These are phyloP conservation scores for Drosophila grimshawi DNA, from an alignment of 1,140 invertebrate species.

Conservation along the genomic window DNA sequence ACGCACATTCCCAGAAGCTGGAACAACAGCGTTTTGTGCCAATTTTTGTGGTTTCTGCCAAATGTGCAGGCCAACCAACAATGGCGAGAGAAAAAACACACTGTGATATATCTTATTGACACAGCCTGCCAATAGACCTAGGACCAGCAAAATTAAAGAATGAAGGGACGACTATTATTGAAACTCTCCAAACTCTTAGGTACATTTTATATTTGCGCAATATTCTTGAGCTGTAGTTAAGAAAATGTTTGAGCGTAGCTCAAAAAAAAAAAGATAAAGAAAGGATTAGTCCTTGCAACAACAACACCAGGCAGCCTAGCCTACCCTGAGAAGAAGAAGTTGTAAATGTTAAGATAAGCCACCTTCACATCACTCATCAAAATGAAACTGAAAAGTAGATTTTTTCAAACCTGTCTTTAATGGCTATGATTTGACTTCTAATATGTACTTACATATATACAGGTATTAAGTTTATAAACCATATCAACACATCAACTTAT, in stretches of 20 bases:
- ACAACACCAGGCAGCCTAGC: neutral
- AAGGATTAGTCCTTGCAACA: constrained; percentile 53
- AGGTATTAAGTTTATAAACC: too few relatives aligned
- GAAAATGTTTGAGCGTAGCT: constrained; percentile 72
- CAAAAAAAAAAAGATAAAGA: constrained; percentile 21
- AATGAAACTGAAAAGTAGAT: too few relatives aligned
- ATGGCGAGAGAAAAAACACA: constrained; percentile 15
- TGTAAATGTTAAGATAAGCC: neutral
- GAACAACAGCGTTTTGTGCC: constrained; percentile 57
- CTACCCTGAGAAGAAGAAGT: neutral
- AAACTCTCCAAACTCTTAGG: neutral
- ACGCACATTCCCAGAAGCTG: constrained; percentile 63
- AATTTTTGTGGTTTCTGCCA: constrained; percentile 72
- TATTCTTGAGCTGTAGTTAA: constrained; percentile 73
- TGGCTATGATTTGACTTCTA: too few relatives aligned
- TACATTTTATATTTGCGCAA: constrained; percentile 62
- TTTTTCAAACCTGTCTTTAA: too few relatives aligned
- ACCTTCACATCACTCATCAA: neutral
- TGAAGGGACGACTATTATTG: constrained; percentile 3
- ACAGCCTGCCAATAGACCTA: constrained; percentile 29
- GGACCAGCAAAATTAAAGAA: neutral
- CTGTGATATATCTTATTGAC: constrained; percentile 45
- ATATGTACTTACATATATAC: too few relatives aligned
- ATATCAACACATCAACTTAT: too few relatives aligned
- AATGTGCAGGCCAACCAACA: constrained; percentile 40